Base-by-base conservation (phyloP, 1,140 invertebrate genomes). In the Drosophila lini region DNA sequence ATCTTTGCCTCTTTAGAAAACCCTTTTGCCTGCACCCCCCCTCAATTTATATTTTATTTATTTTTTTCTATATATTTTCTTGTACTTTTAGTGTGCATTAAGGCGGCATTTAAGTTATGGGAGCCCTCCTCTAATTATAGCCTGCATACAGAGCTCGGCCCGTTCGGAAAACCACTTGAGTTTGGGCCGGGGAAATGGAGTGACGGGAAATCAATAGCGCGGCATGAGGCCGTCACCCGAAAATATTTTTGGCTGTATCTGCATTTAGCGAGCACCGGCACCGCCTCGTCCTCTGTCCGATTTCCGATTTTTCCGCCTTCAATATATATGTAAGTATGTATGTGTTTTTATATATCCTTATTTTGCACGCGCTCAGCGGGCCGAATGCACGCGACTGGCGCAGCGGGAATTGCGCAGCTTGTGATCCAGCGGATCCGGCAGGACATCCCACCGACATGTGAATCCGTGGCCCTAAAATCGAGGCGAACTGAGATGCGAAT, bases 341-440 rank as follows among this genome's bases (percentile, higher is more conserved):
- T 19, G 19, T 19, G 19, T 19, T 19, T 19, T 19, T n/a, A 19
- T 15, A 11, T 38, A 38, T 38, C n/a, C 25, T 47, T 56, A 47
- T 59, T 67, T 73, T 73, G 53, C 69, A 69, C 65, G 65, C 62
- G 65, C 65, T 59, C 63, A 71, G 70, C 52, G 67, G 47, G 45
- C 19, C 11, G 80, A 73, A 78, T 81, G 74, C 79, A 81, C 81
- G 81, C 81, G 81, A 83, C 80, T 73, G 16, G 40, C 80, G 47
- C 80, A 71, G 80, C 78, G 45, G 57, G 62, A 62, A 32, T 65
- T 36, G 47, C 60, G 45, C 64, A 80, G 71, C 59, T 44, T 69
- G 65, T 13, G 61, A 63, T 63, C 69, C 50, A 45, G 41, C 50
- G 19, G 59, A 16, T 19, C 38, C 19, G 62, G 22, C 62, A 28